Percentiles rank a stretch among this genome's conserved stretches.
These are phyloP conservation scores for Gymnarchus niloticus DNA, from an alignment of 2,113 vertebrate species.

Conservation along the genomic window DNA sequence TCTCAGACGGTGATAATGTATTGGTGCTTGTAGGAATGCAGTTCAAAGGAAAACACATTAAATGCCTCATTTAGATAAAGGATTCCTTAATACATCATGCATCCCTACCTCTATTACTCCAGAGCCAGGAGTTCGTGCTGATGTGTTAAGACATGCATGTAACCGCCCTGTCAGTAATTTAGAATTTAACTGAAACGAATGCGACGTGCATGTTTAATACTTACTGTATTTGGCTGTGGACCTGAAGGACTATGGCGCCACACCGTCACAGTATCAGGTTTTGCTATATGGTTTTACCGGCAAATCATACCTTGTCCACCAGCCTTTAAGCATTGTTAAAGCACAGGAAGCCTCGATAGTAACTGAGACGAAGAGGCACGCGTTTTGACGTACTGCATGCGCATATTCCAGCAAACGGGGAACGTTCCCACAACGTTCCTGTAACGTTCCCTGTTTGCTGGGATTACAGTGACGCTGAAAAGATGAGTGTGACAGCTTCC, in stretches of 20 bases:
- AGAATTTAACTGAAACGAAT: background rate
- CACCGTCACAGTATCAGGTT: background rate
- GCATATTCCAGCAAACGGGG: too few species aligned
- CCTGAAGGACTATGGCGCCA: background rate
- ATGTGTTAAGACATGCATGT: background rate
- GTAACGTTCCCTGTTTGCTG: too few species aligned
- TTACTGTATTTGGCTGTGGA: background rate
- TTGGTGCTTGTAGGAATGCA: background rate
- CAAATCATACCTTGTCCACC: background rate
- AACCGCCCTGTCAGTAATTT: background rate
- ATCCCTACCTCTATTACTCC: too few species aligned
- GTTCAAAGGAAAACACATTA: background rate
- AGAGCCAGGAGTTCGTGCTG: background rate
- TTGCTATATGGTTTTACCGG: background rate
- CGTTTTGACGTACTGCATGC: background rate
- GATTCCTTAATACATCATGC: too few species aligned
- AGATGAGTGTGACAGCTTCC: too few species aligned
- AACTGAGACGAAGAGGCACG: background rate
- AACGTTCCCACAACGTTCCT: too few species aligned
- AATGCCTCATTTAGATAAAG: background rate
- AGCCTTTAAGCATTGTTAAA: background rate
- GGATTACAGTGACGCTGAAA: background rate
- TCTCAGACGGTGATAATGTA: background rate
- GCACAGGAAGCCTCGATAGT: background rate
- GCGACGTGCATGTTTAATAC: background rate